Percentiles rank a stretch among this genome's conserved stretches.
Conservation (phyloP, 2,113 vertebrate species). For the Lonchura striata region DNA sequence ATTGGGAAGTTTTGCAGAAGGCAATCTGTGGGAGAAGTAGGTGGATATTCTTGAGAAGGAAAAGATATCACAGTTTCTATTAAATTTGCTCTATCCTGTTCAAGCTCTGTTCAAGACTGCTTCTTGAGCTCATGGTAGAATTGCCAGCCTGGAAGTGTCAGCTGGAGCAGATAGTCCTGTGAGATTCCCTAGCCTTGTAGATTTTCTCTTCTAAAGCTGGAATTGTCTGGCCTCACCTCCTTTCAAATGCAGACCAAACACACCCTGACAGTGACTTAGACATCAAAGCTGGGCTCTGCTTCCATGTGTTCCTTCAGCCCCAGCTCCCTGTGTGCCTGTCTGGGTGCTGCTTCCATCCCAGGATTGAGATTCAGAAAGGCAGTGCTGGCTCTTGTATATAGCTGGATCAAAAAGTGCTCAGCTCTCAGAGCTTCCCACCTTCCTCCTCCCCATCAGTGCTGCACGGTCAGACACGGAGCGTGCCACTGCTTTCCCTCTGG, state of each 20-base stretch:
- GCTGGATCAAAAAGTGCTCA: neutral
- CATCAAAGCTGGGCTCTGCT: neutral
- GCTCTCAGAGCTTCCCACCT: neutral
- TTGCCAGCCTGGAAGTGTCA: neutral
- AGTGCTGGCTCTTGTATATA: fast-evolving
- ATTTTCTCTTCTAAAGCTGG: neutral
- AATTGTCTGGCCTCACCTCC: neutral
- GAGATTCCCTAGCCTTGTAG: neutral
- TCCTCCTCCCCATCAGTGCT: neutral
- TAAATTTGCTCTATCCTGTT: neutral
- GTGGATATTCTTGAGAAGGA: neutral
- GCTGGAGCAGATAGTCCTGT: neutral
- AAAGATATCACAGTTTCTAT: neutral
- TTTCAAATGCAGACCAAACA: neutral
- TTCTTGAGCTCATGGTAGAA: neutral
- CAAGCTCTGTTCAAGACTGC: neutral
- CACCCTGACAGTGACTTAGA: neutral
- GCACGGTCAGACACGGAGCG: fast-evolving
- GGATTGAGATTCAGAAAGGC: neutral
- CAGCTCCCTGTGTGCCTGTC: neutral
- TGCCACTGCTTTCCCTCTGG: fast-evolving
- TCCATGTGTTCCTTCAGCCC: neutral
- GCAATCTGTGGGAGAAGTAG: neutral
- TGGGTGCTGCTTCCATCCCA: neutral
- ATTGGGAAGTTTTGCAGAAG: neutral